Conservation (phyloP, 2,797 vertebrate species). For the Alauda arvensis region DNA sequence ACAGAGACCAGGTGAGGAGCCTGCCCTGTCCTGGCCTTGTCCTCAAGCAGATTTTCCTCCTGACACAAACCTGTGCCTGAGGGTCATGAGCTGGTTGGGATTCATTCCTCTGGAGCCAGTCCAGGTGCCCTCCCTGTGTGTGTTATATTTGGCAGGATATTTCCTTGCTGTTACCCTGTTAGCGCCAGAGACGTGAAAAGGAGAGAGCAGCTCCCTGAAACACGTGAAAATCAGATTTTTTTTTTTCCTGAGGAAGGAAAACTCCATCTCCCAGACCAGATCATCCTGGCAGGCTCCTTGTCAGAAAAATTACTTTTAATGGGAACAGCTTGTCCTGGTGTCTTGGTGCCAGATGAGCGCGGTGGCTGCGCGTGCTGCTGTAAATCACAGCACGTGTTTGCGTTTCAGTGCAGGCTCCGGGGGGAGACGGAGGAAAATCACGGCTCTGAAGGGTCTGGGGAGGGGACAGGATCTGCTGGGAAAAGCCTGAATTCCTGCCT, state of each 20-base stretch:
- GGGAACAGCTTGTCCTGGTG: slow-evolving; percentile 12
- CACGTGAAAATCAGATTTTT: neutral
- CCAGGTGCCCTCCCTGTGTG: neutral
- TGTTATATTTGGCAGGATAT: slow-evolving; percentile 24
- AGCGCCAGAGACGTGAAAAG: neutral
- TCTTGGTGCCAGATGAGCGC: slow-evolving; percentile 22
- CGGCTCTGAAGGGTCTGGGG: neutral
- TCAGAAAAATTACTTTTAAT: slow-evolving; percentile 46
- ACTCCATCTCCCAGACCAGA: neutral
- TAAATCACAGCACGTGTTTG: slow-evolving; percentile 31
- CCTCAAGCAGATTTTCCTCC: neutral
- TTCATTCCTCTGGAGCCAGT: neutral
- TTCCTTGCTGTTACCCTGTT: neutral
- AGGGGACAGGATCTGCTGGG: neutral
- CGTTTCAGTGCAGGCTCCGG: neutral
- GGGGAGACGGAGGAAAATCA: neutral
- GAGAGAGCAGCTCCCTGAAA: neutral
- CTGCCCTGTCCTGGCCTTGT: neutral
- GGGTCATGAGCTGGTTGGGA: neutral
- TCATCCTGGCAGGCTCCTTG: slow-evolving; percentile 32
- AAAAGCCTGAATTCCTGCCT: neutral
- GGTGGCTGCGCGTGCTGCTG: neutral
- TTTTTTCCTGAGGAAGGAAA: slow-evolving; percentile 19
- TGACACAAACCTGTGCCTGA: neutral
- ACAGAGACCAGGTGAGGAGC: slow-evolving; percentile 59